Evolutionary conservation across 2,113 vertebrate genomes (phyloP), one percentile per base, ranked within the genome.

Genomic region (Melanocharis versteri): DNA sequence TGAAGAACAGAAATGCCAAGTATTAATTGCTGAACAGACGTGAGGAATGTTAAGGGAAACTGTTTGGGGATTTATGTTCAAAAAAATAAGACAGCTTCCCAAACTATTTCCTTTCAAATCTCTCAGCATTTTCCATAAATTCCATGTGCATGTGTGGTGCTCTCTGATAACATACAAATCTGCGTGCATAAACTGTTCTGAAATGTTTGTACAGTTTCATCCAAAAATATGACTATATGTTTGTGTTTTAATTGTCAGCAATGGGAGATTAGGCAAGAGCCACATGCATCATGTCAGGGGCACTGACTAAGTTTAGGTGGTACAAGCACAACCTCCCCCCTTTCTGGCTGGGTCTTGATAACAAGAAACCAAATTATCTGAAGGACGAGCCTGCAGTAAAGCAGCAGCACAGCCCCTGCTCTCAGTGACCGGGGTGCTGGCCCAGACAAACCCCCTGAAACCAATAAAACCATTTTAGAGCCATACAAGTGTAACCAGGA

Each of bases 121-220:
- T 96, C 76, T 84, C 90, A 92, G 72, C 83, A 37, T 96, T 96
- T 94, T 95, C 94, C 95, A 94, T 95, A 64, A 96, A 96, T 96
- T 94, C 96, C 92, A 71, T 94, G 90, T 78, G 90, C 77, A 13
- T 96, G 93, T 96, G 90, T 96, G 96, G 90, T 62, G 40, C 86
- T 90, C 70, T 89, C 94, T 94, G 96, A 96, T 96, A 97, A 96
- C 93, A 93, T 68, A 96, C 92, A 92, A 95, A 90, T 94, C 92
- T 92, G 92, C 78, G 90, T 58, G 85, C 86, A 84, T 95, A 97
- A 96, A 96, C 96, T 96, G 90, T 96, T 96, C 89, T 75, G 96
- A 97, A 96, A 93, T 96, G 96, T 96, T 97, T 97, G 93, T 93
- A 84, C 48, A 87, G 81, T 82, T 93, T 64, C 72, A 96, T 97